Evolutionary conservation across 2,888 invertebrate species (phyloP).

Genomic region (Escarpia spicata): DNA sequence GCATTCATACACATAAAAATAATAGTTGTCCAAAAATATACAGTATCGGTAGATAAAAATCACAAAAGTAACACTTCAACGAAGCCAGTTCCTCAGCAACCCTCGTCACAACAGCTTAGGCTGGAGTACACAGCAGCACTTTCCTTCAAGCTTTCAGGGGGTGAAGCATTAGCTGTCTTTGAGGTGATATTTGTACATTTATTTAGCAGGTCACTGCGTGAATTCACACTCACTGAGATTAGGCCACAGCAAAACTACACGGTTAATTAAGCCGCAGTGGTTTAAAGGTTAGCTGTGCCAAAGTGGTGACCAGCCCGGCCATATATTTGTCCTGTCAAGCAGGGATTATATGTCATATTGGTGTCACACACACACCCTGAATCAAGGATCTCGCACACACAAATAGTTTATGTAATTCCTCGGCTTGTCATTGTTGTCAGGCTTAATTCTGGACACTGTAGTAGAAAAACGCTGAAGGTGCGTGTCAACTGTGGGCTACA

Average conservation of each 20-base stretch:
- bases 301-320: background rate
- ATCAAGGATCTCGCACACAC: background rate
- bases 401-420: background rate
- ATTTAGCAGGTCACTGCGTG: background rate
- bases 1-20: too few relatives aligned
- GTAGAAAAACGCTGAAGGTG: background rate
- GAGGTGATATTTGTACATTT: background rate
- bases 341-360: background rate
- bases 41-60: too few relatives aligned
- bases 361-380: background rate
- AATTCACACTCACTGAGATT: background rate
- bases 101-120: too few relatives aligned
- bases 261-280: background rate
- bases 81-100: too few relatives aligned
- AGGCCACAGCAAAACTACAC: background rate
- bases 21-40: too few relatives aligned
- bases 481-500: background rate
- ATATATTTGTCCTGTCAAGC: background rate
- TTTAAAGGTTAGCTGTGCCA: background rate
- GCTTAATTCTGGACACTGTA: background rate
- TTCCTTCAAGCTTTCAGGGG: too few relatives aligned
- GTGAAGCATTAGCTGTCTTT: too few relatives aligned
- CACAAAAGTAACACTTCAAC: too few relatives aligned
- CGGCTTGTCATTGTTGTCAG: background rate
- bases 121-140: too few relatives aligned